Conservation (phyloP, 2,113 vertebrate species). For the Gambusia holbrooki region DNA sequence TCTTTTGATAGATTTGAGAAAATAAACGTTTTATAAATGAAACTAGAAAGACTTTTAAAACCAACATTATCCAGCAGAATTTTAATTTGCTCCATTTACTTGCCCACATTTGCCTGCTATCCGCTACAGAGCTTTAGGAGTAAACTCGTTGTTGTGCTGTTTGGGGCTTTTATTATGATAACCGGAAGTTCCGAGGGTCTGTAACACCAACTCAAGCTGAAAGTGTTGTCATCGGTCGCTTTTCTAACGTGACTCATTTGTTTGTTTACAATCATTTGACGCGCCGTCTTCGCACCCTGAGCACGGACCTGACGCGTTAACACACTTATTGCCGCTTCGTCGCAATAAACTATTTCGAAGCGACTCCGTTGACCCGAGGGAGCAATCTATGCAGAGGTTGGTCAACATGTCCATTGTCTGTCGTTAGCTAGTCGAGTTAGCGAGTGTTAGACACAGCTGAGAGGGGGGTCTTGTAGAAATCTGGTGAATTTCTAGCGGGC, state of each 20-base stretch:
- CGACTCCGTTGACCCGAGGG: constrained; percentile 56
- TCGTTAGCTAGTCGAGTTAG: constrained; percentile 57
- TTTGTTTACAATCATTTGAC: constrained; percentile 3
- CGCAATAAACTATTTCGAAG: constrained; percentile 36
- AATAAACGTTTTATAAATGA: background rate
- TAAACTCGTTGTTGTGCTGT: background rate
- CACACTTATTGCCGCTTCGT: constrained; percentile 14
- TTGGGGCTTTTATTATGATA: constrained; percentile 55
- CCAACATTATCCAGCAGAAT: background rate
- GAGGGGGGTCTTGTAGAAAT: background rate
- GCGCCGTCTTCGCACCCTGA: background rate
- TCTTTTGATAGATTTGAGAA: background rate
- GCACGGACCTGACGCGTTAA: constrained; percentile 7
- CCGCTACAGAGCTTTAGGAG: background rate
- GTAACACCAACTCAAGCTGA: constrained; percentile 32
- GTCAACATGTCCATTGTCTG: constrained; percentile 72
- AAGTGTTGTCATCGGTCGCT: constrained; percentile 43
- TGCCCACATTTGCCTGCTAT: background rate
- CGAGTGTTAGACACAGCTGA: background rate
- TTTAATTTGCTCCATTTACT: background rate
- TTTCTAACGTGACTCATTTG: constrained; percentile 28
- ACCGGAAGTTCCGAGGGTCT: constrained; percentile 55
- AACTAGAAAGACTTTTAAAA: background rate
- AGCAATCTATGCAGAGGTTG: constrained; percentile 67
- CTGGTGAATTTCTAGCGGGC: background rate